Evolutionary conservation across 1,140 invertebrate species (phyloP), one percentile per base, ranked within the genome.

Genomic region (Druon quercuslanigerum): DNA sequence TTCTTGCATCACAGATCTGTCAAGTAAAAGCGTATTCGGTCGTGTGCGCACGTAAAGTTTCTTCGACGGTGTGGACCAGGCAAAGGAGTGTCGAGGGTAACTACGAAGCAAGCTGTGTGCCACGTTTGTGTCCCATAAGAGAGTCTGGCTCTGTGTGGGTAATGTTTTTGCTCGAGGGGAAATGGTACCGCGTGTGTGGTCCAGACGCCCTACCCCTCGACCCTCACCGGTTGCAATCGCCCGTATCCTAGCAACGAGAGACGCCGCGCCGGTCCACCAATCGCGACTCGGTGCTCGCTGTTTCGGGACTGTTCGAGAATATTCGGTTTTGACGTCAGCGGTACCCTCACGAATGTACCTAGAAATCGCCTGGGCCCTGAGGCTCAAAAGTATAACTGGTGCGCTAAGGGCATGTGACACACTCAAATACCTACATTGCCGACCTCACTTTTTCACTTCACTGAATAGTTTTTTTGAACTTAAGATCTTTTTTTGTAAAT

Each of bases 111-210:
- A 51, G 75, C 82, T 84, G 80, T 78, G 80, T 75, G 83, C 80
- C 60, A 74, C 78, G 74, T 78, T 71, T 52, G 25, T 20, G 16
- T 66, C 51, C 11, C 19, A 74, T 75, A 74, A n/a, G 25, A n/a
- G 71, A 20, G 33, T 71, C 57, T 66, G 76, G 52, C 20, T 75
- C 56, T 85, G 87, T 88, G 84, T 87, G 80, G 85, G 86, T 89
- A 88, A 87, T 90, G 88, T 90, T 90, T 89, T 90, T 90, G 89
- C 88, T 90, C 83, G 85, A 87, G 88, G 89, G 89, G 87, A 90
- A 90, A 89, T 90, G 88, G 89, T 88, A 89, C 84, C 87, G 88
- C 89, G 88, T 90, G 89, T 90, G 89, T 90, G 89, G 89, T 90
- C 88, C 85, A 83, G 84, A 85, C 87, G 83, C 83, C 81, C 82